Evolutionary conservation across 1,140 invertebrate genomes (phyloP), one percentile per base, ranked within the genome.

Genomic region (Vanessa tameamea): DNA sequence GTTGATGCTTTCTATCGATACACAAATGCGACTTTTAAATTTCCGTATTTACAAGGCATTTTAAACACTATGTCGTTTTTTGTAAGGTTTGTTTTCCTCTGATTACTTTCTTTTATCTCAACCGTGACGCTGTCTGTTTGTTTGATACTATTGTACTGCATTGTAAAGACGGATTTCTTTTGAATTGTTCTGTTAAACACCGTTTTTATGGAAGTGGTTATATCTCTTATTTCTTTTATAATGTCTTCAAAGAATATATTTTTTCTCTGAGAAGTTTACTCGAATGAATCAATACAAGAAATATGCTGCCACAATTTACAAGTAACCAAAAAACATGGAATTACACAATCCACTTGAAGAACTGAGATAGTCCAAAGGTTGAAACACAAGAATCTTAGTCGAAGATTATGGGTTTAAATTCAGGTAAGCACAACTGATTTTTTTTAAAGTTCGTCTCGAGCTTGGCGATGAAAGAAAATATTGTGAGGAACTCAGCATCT

Each of bases 1-100:
- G 83, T 78, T 80, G 75, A 70, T 82, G 59, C 70, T 82, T 79
- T 79, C 75, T 78, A 74, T 67, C 79, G 77, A 78, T 80, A 77
- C 69, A 71, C 50, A 71, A 71, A 71, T 50, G 69, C 61, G 31
- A 71, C 59, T 64, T 71, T 71, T 71, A 63, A 47, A 53, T 71
- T 51, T 20, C 7, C 20, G 37, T 37, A 14, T 23, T 23, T 26
- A 16, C 12, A 53, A 14, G 31, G 37, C 8, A 64, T 47, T 6
- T 31, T 64, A 43, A 23, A n/a, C 43, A 5, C 47, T 48, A 64
- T 15, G 3, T 20, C n/a, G 3, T 48, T 11, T 48, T 5, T 0
- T 20, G 6, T 63, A 61, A 63, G 55, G 26, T 59, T 8, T 8
- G 68, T 16, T 63, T 67, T 73, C 14, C n/a, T 3, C 15, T 68